phyloP scores from a whole-genome alignment of 1,140 invertebrate species.

The Apis florea region DNA sequence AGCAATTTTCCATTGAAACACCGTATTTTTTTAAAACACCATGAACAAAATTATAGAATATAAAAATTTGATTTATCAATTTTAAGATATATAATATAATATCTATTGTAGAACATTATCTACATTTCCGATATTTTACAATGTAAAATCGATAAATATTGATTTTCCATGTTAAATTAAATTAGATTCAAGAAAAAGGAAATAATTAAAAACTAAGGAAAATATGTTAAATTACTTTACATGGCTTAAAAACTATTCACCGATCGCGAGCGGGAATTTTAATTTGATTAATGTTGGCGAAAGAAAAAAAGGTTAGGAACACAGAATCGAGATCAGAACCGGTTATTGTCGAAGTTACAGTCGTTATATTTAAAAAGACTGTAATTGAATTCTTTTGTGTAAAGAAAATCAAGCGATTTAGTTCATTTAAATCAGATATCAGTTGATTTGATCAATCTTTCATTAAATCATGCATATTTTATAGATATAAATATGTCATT shows the following conservation, averaged over 20 bases:
- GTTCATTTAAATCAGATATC: background rate
- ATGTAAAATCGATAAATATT: background rate
- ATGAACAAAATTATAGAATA: background rate
- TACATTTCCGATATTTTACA: background rate
- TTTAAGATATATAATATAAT: too few relatives aligned
- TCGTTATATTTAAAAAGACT: background rate
- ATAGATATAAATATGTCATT: background rate
- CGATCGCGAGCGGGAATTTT: slow-evolving; percentile 28
- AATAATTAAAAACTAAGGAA: background rate
- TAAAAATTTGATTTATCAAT: background rate
- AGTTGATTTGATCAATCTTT: slow-evolving; percentile 13
- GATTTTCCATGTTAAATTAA: background rate
- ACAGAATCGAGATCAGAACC: background rate
- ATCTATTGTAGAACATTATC: too few relatives aligned
- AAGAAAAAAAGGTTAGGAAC: background rate
- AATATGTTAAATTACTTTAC: background rate
- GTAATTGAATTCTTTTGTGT: slow-evolving; percentile 23
- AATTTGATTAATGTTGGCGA: slow-evolving; percentile 34
- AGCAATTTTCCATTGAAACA: background rate
- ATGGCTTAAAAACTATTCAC: background rate
- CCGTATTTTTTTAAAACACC: background rate
- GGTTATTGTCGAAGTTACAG: slow-evolving; percentile 25
- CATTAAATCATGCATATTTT: background rate
- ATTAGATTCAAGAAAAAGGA: background rate
- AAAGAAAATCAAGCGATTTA: background rate